Percentiles rank a stretch among this genome's conserved stretches.
Evolutionary conservation across 2,797 vertebrate species (phyloP).

Genomic region (Nannoperca obscura): DNA sequence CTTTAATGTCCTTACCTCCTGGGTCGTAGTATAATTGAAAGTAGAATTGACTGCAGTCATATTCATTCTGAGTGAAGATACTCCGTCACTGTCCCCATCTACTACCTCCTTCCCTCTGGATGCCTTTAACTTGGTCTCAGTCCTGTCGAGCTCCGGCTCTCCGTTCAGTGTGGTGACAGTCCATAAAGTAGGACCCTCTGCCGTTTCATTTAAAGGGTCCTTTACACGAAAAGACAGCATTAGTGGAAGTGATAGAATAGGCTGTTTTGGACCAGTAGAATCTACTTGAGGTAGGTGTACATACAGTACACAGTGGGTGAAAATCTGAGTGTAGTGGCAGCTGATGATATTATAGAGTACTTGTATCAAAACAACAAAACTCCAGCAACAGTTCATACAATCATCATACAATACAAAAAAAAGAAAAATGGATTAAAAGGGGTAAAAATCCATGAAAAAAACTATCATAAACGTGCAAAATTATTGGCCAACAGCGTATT

Average conservation of each 20-base stretch:
- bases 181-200: constrained; percentile 58
- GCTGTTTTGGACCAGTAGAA: not conserved
- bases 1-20: constrained; percentile 64
- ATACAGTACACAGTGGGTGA: not conserved
- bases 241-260: not conserved
- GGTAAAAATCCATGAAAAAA: too few relatives aligned
- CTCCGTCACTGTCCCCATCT: constrained; percentile 30
- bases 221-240: constrained; percentile 51
- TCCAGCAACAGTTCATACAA: not conserved
- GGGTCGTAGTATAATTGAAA: constrained; percentile 59
- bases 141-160: constrained; percentile 27
- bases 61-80: constrained; percentile 56
- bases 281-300: not conserved
- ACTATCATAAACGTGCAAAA: not conserved
- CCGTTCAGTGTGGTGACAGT: constrained; percentile 18
- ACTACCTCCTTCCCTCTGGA: constrained; percentile 34
- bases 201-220: constrained; percentile 67
- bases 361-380: not conserved
- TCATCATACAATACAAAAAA: not conserved
- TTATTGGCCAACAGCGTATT: not conserved
- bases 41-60: constrained; percentile 63
- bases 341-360: not conserved
- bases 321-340: not conserved
- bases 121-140: constrained; percentile 33
- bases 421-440: too few relatives aligned